A percentile compares a stretch with the other conserved stretches of the same genome.
These are phyloP conservation scores for Molossus molossus DNA, from an alignment of 2,797 vertebrate genomes.

Conservation along the genomic window DNA sequence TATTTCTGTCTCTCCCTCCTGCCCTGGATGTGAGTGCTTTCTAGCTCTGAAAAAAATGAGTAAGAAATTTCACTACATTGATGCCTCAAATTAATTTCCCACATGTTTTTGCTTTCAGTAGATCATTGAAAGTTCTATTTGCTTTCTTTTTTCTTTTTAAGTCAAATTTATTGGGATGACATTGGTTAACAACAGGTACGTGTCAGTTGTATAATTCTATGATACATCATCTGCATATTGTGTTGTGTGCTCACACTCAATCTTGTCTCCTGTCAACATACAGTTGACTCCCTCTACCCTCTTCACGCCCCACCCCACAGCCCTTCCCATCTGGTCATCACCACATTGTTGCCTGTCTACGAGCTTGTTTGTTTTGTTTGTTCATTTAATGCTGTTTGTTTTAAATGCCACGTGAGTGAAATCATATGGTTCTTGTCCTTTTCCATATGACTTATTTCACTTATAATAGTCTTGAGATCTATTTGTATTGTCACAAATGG, in stretches of 20 bases:
- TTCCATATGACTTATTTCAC: neutral
- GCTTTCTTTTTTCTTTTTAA: neutral
- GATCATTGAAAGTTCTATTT: neutral
- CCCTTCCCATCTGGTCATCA: neutral
- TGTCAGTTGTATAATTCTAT: neutral
- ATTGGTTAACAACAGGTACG: neutral
- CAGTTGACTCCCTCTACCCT: neutral
- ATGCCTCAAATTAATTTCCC: neutral
- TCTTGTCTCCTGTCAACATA: neutral
- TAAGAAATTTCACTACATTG: neutral
- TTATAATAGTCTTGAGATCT: neutral
- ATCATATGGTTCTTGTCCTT: neutral
- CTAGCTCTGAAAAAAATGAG: neutral
- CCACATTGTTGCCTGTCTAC: neutral
- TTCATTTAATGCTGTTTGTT: neutral
- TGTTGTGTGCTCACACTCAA: neutral
- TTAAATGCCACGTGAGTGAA: neutral
- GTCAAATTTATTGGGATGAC: neutral
- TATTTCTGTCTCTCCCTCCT: neutral
- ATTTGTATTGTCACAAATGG: neutral
- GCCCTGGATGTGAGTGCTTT: neutral
- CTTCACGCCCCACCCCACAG: neutral
- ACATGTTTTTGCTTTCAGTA: constrained; percentile 11
- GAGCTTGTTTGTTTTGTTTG: neutral
- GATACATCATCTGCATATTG: neutral